Evolutionary conservation across 2,797 vertebrate species (phyloP).

Genomic region (Serranus cabrilla): DNA sequence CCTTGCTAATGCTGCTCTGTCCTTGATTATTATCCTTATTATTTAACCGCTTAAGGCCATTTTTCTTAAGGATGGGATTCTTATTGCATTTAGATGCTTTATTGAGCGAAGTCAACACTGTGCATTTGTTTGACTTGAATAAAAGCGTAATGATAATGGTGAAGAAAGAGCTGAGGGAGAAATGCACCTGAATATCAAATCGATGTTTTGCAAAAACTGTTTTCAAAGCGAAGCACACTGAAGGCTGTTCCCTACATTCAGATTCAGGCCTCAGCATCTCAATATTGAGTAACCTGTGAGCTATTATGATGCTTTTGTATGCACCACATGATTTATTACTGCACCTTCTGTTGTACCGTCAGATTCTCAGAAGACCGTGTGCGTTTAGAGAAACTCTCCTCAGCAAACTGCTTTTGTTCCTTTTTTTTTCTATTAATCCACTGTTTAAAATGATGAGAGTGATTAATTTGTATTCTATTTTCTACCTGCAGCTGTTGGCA

Average conservation of each 20-base stretch:
- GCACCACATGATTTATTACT: conserved; percentile 74
- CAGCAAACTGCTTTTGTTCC: conserved; percentile 44
- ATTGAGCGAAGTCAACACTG: conserved; percentile 26
- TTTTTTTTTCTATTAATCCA: conserved; percentile 28
- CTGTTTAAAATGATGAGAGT: conserved; percentile 28
- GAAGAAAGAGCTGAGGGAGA: conserved; percentile 21
- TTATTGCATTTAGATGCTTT: conserved; percentile 18
- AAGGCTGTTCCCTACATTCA: conserved; percentile 38
- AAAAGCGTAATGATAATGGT: background rate
- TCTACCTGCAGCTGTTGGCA: conserved; percentile 44
- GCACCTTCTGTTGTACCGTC: conserved; percentile 63
- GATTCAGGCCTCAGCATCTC: conserved; percentile 46
- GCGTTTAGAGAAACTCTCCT: conserved; percentile 41
- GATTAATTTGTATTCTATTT: conserved; percentile 43
- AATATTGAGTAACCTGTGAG: conserved; percentile 67
- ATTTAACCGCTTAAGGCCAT: conserved; percentile 68
- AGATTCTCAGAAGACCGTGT: conserved; percentile 27
- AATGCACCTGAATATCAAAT: conserved; percentile 51
- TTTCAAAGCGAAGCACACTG: conserved; percentile 47
- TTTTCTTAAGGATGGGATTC: conserved; percentile 40
- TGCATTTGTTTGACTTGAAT: conserved; percentile 36
- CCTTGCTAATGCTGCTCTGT: conserved; percentile 66
- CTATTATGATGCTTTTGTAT: conserved; percentile 70
- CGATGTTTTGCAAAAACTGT: conserved; percentile 37
- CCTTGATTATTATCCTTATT: conserved; percentile 77